These are phyloP conservation scores for Coccyzus lansbergi DNA, from an alignment of 2,797 vertebrate species.

Conservation along the genomic window DNA sequence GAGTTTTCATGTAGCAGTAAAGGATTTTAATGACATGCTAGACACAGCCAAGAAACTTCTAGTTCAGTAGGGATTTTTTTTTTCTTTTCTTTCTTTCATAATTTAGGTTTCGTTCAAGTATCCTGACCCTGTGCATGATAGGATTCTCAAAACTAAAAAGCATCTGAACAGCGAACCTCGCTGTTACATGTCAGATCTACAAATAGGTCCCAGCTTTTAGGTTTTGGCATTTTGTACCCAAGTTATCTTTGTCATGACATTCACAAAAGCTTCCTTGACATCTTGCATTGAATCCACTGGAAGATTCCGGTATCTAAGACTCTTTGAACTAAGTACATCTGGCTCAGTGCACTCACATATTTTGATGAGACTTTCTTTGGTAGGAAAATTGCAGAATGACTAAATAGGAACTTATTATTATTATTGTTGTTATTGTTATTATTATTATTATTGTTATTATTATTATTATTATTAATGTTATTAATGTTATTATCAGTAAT, in stretches of 20 bases:
- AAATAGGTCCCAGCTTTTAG: neutral
- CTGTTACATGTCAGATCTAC: neutral
- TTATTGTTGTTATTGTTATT: neutral
- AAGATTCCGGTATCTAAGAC: neutral
- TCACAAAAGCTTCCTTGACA: neutral
- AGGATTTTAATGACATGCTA: neutral
- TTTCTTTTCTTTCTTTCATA: neutral
- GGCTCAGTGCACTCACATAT: neutral
- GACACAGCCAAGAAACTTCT: neutral
- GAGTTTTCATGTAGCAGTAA: neutral
- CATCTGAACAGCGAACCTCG: neutral
- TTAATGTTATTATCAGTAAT: neutral
- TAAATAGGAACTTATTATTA: neutral
- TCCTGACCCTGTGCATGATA: neutral
- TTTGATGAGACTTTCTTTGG: neutral
- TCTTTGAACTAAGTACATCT: neutral
- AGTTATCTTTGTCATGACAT: neutral
- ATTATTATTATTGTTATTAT: neutral
- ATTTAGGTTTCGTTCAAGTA: neutral
- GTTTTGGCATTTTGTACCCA: neutral
- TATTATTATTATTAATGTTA: neutral
- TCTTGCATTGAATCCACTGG: neutral
- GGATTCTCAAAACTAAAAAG: neutral
- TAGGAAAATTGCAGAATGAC: neutral
- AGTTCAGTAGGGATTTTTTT: neutral